Evolutionary conservation across 2,113 vertebrate genomes (phyloP), one percentile per base, ranked within the genome.

Genomic region (Eulemur macaco): DNA sequence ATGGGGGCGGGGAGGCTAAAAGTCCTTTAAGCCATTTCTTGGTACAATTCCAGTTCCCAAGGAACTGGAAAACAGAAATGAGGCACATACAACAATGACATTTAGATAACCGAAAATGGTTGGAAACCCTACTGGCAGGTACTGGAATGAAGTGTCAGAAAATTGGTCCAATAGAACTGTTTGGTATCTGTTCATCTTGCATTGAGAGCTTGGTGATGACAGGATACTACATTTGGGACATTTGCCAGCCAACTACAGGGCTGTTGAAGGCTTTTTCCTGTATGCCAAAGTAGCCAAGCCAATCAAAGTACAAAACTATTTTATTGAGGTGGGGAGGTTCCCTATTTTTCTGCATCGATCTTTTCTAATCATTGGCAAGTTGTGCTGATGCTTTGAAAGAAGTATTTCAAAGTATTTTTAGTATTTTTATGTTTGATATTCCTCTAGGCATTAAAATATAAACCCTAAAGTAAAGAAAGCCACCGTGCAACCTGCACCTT

Each of bases 351-450:
- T 85, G 56, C 50, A 78, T 50, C 42, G 13, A 18, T 77, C 8
- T 91, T 93, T 86, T 60, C 54, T 78, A 83, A 86, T 50, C 12
- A 37, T 52, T 82, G 68, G 20, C 13, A 92, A 92, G 25, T 74
- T 80, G 60, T 83, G 5, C 21, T 77, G 25, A 89, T 89, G 45
- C 82, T 97, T 89, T 89, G 52, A 84, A 94, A 87, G 9, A 84
- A 82, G 39, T n/a, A 50, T 83, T 90, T 63, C 37, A 91, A 37
- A 37, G 37, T 37, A 37, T 37, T 37, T 37, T 37, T 37, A 37
- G 37, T 37, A 37, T 37, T 90, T 89, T 50, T 45, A 66, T 68
- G 71, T 89, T 77, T 85, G 18, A 85, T 80, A 17, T 18, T 63
- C 25, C 29, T 69, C 39, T 12, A 45, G 60, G 45, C 50, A 73